Evolutionary conservation across 2,797 vertebrate genomes (phyloP).

Genomic region (Scolopax rusticola): DNA sequence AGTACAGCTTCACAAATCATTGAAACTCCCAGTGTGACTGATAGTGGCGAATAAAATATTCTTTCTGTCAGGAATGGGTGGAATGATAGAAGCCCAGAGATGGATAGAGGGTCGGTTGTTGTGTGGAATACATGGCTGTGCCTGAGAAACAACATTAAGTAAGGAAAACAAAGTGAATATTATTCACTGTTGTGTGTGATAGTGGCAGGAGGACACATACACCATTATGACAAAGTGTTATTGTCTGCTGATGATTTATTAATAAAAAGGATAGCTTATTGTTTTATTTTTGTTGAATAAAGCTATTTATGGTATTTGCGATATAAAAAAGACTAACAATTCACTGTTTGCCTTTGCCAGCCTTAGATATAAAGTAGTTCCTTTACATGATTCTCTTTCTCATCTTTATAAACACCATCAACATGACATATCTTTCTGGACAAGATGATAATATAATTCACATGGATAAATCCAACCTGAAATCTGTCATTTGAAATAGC

Average conservation of each 20-base stretch:
- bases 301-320: slow-evolving; percentile 45
- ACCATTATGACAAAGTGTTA: slow-evolving; percentile 29
- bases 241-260: slow-evolving; percentile 52
- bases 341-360: slow-evolving; percentile 57
- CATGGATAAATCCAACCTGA: slow-evolving; percentile 27
- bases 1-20: background rate
- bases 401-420: slow-evolving; percentile 49
- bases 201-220: slow-evolving; percentile 15
- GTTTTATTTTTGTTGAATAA: slow-evolving; percentile 42
- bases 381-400: slow-evolving; percentile 30
- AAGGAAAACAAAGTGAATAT: slow-evolving; percentile 27
- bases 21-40: background rate
- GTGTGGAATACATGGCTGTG: background rate
- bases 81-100: background rate
- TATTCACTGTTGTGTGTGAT: slow-evolving; percentile 6
- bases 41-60: background rate
- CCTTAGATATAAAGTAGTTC: slow-evolving; percentile 36
- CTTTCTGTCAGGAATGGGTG: background rate
- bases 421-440: slow-evolving; percentile 30
- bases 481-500: slow-evolving; percentile 44
- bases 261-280: slow-evolving; percentile 20
- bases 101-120: background rate
- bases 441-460: slow-evolving; percentile 12
- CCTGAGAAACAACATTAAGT: background rate
- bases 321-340: slow-evolving; percentile 13